Base-by-base conservation (phyloP, 2,113 vertebrate species). In the Cyphomyrus discorhynchus region DNA sequence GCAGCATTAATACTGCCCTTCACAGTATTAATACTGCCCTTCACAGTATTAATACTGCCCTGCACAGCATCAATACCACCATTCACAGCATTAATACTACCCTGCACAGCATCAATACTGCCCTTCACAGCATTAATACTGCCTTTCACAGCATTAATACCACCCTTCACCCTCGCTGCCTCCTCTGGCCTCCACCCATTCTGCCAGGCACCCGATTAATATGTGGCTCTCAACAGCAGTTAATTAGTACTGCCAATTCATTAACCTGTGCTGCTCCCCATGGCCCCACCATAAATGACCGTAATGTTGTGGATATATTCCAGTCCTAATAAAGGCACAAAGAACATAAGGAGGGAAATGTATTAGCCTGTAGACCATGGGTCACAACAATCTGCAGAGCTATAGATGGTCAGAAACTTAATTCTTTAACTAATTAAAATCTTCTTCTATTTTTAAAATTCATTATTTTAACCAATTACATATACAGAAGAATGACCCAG, bases 171-270 rank as follows among this genome's bases (percentile, higher is more conserved):
- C 88, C 91, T 91, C 21, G 77, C 88, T 62, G 89, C 50, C 87
- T 47, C 62, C 42, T 89, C 45, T 42, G 83, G 89, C 85, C 89
- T 92, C 90, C 90, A 58, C 87, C 91, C 86, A 83, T 91, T 90
- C 87, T 95, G 94, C 96, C 96, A 94, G 95, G 94, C 94, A 94
- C 95, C 95, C 96, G 96, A 97, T 97, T 98, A 98, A 98, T 98
- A 97, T 98, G 98, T 97, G 97, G 97, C 96, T 97, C 96, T 96
- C 96, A 96, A 97, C 97, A 95, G 97, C 96, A 95, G 97, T 98
- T 99, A 97, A 98, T 99, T 98, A 98, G 97, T 97, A 97, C 98
- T 98, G 97, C 97, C 97, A 97, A 96, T 97, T 97, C 95, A 96
- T 99, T 99, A 99, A 99, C 98, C 97, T 96, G 95, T 96, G 95